phyloP scores from a whole-genome alignment of 2,113 vertebrate genomes.

The Hemibagrus wyckioides region DNA sequence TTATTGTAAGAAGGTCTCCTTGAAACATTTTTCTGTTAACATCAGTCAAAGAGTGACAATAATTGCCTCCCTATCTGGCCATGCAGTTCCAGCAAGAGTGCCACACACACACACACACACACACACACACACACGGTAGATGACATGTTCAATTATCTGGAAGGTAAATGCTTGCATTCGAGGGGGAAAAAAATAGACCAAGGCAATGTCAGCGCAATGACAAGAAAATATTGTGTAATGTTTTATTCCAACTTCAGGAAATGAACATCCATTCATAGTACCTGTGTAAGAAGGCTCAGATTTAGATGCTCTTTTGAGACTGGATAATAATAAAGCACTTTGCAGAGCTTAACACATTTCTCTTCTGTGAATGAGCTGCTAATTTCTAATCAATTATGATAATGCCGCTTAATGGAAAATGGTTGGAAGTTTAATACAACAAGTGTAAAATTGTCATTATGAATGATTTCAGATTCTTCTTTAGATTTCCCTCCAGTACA shows the following conservation, averaged over 20 bases:
- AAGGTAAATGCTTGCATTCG: conserved; percentile 42
- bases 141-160: conserved; percentile 54
- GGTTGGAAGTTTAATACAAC: neutral
- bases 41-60: conserved; percentile 60
- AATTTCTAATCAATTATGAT: conserved; percentile 8
- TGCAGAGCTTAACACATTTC: neutral
- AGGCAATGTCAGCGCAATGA: conserved; percentile 10
- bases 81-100: conserved; percentile 25
- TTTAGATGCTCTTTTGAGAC: neutral
- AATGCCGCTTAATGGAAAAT: neutral
- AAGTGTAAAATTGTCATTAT: neutral
- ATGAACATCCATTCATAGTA: conserved; percentile 16
- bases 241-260: conserved; percentile 28
- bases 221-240: conserved; percentile 15
- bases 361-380: conserved; percentile 1
- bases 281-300: conserved; percentile 1
- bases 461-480: neutral
- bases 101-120: neutral
- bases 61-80: conserved; percentile 51
- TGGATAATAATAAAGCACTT: conserved; percentile 2
- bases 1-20: conserved; percentile 41
- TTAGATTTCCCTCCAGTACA: neutral
- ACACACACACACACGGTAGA: conserved; percentile 39
- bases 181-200: neutral
- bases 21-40: conserved; percentile 53